Base-by-base conservation (phyloP, 2,797 vertebrate genomes). In the Ceryle rudis region DNA sequence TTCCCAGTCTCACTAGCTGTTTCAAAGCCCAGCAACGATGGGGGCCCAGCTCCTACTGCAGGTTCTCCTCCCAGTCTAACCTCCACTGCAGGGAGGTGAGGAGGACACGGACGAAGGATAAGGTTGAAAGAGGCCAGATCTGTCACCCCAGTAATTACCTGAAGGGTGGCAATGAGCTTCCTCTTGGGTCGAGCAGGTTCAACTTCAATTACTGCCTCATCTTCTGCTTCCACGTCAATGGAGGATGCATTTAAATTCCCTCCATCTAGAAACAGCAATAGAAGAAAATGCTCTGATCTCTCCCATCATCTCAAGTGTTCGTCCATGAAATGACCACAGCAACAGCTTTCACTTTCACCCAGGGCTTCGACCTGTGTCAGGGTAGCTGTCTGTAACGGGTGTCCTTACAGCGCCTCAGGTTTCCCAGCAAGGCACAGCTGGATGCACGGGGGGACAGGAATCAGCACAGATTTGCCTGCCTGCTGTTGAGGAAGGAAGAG, bases 121-220 rank as follows among this genome's bases (percentile, higher is more conserved):
- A 44, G 26, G 21, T 4, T 79, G 55, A 73, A 54, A 87, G 37
- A 64, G 28, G 70, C 10, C 52, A 70, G 14, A 61, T 46, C n/a
- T 72, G n/a, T 62, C 47, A 33, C 20, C 37, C 44, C n/a, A 75
- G 1, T 12, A 81, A 91, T 58, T 77, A 99, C 99, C 98, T 98
- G 98, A 69, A 99, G 95, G 3, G 99, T 99, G 29, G 98, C 96
- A 0, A 99, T 97, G 26, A 95, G 95, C 96, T 99, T 99, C 62
- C 98, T 98, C 96, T 96, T 98, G 60, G 98, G 97, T 57, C 97
- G 98, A 23, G 97, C 97, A 75, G 97, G 97, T 78, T 98, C 98
- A 6, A 96, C 73, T 91, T 98, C 98, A 96, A 97, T 75, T n/a
- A 7, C 87, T 33, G 70, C 94, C 41, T 98, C 98, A 9, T 98